Base-by-base conservation (phyloP, 2,113 vertebrate species). In the Scolopax mira region DNA sequence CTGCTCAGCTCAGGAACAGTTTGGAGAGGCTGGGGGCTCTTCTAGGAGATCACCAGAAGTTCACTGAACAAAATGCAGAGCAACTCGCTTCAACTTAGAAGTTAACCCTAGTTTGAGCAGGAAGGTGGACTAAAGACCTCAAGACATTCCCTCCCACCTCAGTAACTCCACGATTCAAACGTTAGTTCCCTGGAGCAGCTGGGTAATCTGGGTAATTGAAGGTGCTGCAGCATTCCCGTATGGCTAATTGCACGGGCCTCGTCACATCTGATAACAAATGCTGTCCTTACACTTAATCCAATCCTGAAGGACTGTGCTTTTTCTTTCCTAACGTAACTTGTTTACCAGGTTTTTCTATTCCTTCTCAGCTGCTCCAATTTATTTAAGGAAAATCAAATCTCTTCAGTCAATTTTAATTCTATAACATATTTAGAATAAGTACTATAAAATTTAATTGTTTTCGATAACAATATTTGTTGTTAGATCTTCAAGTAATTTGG, bases 381-480 rank as follows among this genome's bases (percentile, higher is more conserved):
- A 78, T 96, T 94, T 91, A 94, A 94, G 89, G 54, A 92, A 95
- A 95, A 97, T 96, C 64, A 85, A 94, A 95, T 94, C 65, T 94
- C 89, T 89, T 94, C 82, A 79, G 78, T 97, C 95, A 94, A 85
- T 95, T 96, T 96, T 97, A 97, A 97, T 97, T 97, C 91, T 73
- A 61, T 96, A 95, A 96, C 96, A 54, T 74, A 90, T 97, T 97
- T 96, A 89, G 72, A 92, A 79, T 96, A 97, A 98, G 86, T 84
- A 80, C 82, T 89, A 33, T 94, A 86, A 96, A 85, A 96, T 95
- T 94, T 74, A 94, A 10, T 97, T 96, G 55, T 94, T 95, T 93
- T 94, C n/a, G 10, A 35, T 91, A 95, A 96, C 91, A 93, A 60
- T 94, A 97, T 94, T 95, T 97, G 82, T 92, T 86, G 35, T 89